A percentile compares a stretch with the other conserved stretches of the same genome.
Evolutionary conservation across 2,113 vertebrate species (phyloP).

Genomic region (Pica pica): DNA sequence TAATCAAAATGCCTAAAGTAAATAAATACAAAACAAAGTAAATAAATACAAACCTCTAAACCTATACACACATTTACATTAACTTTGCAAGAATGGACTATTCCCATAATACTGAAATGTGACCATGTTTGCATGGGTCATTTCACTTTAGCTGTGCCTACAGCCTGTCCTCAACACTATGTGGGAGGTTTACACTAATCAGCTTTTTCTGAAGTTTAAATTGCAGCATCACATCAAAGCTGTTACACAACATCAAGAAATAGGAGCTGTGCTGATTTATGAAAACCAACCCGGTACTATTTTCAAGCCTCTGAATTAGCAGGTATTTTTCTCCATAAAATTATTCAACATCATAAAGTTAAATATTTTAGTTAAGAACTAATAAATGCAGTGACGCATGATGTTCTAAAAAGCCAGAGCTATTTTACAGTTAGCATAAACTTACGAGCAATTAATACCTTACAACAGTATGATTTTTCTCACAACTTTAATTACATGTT

Average conservation of each 20-base stretch:
- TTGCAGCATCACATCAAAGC: slow-evolving; percentile 21
- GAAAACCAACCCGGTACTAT: not conserved
- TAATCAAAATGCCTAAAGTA: not conserved
- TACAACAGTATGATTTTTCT: not conserved
- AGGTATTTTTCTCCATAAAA: not conserved
- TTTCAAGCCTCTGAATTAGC: not conserved
- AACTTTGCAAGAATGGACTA: not conserved
- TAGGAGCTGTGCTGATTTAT: not conserved
- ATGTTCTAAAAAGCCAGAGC: not conserved
- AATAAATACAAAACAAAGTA: not conserved
- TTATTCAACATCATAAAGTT: not conserved
- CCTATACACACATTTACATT: not conserved
- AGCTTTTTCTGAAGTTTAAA: slow-evolving; percentile 56
- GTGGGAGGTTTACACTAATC: slow-evolving; percentile 43
- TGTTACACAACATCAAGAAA: slow-evolving; percentile 35
- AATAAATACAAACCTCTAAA: not conserved
- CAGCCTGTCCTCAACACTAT: not conserved
- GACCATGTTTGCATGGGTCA: not conserved
- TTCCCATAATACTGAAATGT: not conserved
- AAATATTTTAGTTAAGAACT: not conserved
- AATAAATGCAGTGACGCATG: not conserved
- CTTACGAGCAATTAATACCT: not conserved
- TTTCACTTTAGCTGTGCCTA: not conserved
- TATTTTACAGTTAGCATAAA: not conserved
- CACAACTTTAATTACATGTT: not conserved